Evolutionary conservation across 2,797 vertebrate genomes (phyloP).

Genomic region (Paratrypauchen microcephalus): DNA sequence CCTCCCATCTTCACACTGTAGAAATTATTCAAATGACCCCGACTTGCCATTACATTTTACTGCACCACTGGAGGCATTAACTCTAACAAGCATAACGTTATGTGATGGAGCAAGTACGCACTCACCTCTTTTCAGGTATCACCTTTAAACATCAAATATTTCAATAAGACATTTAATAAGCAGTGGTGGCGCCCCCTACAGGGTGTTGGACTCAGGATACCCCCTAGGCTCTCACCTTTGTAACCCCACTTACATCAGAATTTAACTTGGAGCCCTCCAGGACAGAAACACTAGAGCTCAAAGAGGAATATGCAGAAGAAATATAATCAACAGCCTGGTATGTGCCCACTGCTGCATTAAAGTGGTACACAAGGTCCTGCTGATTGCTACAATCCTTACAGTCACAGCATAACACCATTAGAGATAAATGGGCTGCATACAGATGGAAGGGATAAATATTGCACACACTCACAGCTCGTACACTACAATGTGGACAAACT

Average conservation of each 20-base stretch:
- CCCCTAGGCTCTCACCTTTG: conserved; percentile 41
- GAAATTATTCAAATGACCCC: conserved; percentile 71
- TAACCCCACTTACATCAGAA: conserved; percentile 46
- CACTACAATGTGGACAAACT: conserved; percentile 48
- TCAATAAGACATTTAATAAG: conserved; percentile 59
- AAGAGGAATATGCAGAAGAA: conserved; percentile 55
- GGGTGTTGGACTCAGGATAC: conserved; percentile 31
- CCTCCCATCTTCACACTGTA: background rate
- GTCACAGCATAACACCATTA: conserved; percentile 57
- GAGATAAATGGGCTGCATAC: conserved; percentile 51
- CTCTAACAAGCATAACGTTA: conserved; percentile 64
- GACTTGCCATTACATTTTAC: conserved; percentile 57
- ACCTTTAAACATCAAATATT: conserved; percentile 67
- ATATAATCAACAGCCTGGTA: conserved; percentile 53
- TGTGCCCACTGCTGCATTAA: conserved; percentile 51
- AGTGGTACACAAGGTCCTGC: conserved; percentile 56
- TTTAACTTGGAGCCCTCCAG: conserved; percentile 49
- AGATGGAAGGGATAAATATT: conserved; percentile 63
- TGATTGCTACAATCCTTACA: conserved; percentile 63
- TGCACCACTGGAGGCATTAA: conserved; percentile 62
- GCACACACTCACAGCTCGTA: conserved; percentile 38
- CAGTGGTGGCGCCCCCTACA: conserved; percentile 45
- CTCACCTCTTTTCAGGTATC: conserved; percentile 60
- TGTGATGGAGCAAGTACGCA: conserved; percentile 49
- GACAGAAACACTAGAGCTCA: conserved; percentile 41